Evolutionary conservation across 2,797 vertebrate genomes (phyloP).

Genomic region (Phataginus tetradactyla): DNA sequence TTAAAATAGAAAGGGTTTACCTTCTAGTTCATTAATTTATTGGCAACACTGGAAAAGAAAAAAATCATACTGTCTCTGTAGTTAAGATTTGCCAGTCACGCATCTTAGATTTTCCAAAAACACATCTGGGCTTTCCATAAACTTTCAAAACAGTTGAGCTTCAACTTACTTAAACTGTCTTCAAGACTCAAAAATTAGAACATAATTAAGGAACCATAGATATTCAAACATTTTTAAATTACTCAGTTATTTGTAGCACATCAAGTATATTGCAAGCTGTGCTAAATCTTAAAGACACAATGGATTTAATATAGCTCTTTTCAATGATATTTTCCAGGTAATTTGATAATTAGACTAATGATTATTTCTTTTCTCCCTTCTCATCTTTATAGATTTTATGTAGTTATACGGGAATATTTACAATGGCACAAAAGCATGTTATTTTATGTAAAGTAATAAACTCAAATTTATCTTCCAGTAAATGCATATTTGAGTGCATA

Average conservation of each 20-base stretch:
- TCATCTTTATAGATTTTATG: not conserved
- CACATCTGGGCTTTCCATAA: not conserved
- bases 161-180: slow-evolving; percentile 31
- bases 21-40: slow-evolving; percentile 70
- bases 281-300: not conserved
- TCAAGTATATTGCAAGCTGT: not conserved
- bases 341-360: not conserved
- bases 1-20: slow-evolving; percentile 70
- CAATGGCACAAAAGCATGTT: not conserved
- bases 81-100: slow-evolving; percentile 38
- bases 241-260: slow-evolving; percentile 26
- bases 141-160: slow-evolving; percentile 11
- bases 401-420: not conserved
- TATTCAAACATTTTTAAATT: not conserved
- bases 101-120: not conserved
- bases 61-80: slow-evolving; percentile 36
- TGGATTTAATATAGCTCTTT: not conserved
- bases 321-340: not conserved
- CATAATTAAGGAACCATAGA: not conserved
- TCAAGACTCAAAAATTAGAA: slow-evolving; percentile 47
- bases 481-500: not conserved
- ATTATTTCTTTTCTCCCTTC: not conserved
- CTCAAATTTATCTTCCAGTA: not conserved
- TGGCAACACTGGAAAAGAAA: slow-evolving; percentile 65
- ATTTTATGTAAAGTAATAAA: slow-evolving; percentile 9